phyloP scores from a whole-genome alignment of 2,113 vertebrate genomes.

The Circaetus gallicus region DNA sequence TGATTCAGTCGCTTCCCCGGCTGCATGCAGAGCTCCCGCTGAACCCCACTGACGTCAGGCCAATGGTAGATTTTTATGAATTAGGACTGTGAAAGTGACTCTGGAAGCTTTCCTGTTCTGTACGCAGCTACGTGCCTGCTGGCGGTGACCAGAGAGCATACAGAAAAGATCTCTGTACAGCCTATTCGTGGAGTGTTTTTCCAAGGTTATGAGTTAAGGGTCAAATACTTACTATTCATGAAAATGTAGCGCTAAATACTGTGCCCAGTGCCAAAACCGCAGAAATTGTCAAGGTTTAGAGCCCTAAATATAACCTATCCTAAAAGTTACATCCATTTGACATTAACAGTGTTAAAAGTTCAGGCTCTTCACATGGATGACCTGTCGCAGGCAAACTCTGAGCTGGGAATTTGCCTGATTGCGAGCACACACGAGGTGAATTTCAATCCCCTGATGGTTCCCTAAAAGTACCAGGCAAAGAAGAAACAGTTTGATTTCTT shows the following conservation, averaged over 20 bases:
- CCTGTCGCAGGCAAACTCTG: fast-evolving
- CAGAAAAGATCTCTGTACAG: not conserved
- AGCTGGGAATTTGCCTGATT: not conserved
- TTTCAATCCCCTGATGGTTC: not conserved
- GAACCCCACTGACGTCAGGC: not conserved
- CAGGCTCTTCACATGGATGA: not conserved
- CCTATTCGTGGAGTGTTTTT: not conserved
- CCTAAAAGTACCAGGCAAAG: not conserved
- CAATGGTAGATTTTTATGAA: not conserved
- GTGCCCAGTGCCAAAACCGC: not conserved
- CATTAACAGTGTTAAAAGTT: not conserved
- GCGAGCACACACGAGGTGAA: not conserved
- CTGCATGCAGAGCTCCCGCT: not conserved
- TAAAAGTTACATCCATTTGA: not conserved
- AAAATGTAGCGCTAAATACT: not conserved
- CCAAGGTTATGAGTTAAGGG: not conserved
- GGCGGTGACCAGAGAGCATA: not conserved
- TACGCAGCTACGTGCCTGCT: not conserved
- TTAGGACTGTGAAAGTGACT: not conserved
- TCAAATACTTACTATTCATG: not conserved
- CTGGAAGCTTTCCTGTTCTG: not conserved
- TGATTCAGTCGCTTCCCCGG: not conserved
- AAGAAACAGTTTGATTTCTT: not conserved
- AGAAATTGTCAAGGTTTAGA: not conserved
- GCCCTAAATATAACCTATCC: not conserved